Evolutionary conservation across 2,888 invertebrate genomes (phyloP).

Genomic region (Lissonota sp.): DNA sequence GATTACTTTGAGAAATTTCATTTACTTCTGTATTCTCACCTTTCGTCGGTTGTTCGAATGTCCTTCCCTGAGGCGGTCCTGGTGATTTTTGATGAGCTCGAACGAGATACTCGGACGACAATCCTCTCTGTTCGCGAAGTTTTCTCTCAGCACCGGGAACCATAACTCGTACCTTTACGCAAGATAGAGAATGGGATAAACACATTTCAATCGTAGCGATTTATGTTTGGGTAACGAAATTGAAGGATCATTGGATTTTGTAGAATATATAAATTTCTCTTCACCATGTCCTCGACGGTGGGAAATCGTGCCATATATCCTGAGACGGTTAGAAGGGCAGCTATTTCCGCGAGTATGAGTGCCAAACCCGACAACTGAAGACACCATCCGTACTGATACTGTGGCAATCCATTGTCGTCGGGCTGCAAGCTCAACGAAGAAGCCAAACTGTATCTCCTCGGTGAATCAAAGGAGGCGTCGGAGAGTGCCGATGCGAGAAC

Average conservation of each 20-base stretch:
- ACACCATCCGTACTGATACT: constrained; percentile 87
- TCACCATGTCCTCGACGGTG: constrained; percentile 87
- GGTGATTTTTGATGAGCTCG: constrained; percentile 82
- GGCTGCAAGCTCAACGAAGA: constrained; percentile 75
- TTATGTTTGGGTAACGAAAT: not conserved
- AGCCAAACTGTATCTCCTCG: constrained; percentile 77
- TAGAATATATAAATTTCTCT: constrained; percentile 15
- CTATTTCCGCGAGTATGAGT: constrained; percentile 86
- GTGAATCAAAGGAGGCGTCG: constrained; percentile 85
- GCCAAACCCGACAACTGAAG: constrained; percentile 87
- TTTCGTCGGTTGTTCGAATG: constrained; percentile 79
- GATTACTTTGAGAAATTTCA: too few species aligned
- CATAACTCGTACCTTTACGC: constrained; percentile 85
- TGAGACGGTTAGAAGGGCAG: constrained; percentile 86
- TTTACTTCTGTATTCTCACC: constrained; percentile 62
- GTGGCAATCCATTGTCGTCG: constrained; percentile 80
- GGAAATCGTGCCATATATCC: constrained; percentile 87
- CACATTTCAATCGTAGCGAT: not conserved
- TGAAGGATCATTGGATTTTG: not conserved
- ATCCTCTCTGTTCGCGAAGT: constrained; percentile 85
- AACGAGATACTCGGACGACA: constrained; percentile 85
- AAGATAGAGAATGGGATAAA: not conserved
- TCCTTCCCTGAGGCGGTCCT: constrained; percentile 76
- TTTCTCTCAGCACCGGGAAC: constrained; percentile 87
- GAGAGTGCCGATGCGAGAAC: constrained; percentile 87